phyloP scores from a whole-genome alignment of 2,113 vertebrate species.

The Drymodes brunneopygia region DNA sequence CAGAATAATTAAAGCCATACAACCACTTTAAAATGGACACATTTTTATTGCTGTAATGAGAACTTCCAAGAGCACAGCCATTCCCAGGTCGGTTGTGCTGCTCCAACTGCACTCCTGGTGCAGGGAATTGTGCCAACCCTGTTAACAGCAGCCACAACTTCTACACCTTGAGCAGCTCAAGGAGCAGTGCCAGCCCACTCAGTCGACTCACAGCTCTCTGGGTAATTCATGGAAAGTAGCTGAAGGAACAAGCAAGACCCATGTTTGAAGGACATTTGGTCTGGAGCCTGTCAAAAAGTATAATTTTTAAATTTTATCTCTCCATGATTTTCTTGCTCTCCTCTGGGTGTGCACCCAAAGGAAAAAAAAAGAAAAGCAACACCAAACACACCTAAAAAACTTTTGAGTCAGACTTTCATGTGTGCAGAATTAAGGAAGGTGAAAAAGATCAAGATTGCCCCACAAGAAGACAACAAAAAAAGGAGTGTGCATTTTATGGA shows the following conservation, averaged over 20 bases:
- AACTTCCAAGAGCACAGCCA: constrained; percentile 8
- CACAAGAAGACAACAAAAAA: background rate
- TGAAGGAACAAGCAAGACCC: background rate
- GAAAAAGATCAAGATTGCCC: background rate
- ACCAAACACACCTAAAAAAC: background rate
- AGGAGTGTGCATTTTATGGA: background rate
- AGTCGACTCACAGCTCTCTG: background rate
- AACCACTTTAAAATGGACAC: background rate
- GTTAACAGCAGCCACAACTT: background rate
- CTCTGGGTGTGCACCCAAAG: background rate
- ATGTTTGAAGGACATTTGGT: background rate
- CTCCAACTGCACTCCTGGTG: background rate
- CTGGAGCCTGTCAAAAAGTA: background rate
- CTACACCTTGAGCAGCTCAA: background rate
- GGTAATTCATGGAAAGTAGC: background rate
- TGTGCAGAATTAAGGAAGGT: background rate
- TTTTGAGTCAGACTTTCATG: background rate
- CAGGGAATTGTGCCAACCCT: background rate
- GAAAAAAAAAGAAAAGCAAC: background rate
- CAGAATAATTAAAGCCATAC: constrained; percentile 25
- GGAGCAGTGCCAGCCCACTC: background rate
- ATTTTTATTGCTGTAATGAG: background rate
- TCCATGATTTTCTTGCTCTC: background rate
- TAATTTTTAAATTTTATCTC: background rate
- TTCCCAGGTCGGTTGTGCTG: background rate